These are phyloP conservation scores for Stylophora pistillata DNA, from an alignment of 64 coral and sea anemone genomes.

Conservation along the genomic window DNA sequence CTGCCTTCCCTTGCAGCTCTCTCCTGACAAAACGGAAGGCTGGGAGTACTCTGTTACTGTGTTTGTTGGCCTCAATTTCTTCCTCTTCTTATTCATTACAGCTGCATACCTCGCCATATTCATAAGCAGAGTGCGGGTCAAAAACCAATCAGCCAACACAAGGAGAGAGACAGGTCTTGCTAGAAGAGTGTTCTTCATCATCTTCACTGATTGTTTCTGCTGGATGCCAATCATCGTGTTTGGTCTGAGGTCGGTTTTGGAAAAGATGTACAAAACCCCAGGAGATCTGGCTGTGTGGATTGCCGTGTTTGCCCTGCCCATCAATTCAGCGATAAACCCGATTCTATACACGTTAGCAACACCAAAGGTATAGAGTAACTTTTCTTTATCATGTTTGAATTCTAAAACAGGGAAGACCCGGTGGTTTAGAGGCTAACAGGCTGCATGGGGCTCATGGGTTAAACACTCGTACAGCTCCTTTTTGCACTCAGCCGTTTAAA, in stretches of 20 bases:
- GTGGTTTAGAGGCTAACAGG: too few relatives aligned
- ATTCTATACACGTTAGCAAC: too few relatives aligned
- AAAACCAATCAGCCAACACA: background rate
- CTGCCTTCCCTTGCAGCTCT: background rate
- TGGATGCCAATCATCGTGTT: background rate
- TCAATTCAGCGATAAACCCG: too few relatives aligned
- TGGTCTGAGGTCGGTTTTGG: background rate
- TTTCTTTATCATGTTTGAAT: too few relatives aligned
- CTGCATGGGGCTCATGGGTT: too few relatives aligned
- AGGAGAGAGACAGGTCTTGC: background rate
- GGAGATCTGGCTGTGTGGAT: too few relatives aligned
- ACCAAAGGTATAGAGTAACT: too few relatives aligned
- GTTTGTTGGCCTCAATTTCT: background rate
- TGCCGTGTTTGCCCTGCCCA: too few relatives aligned
- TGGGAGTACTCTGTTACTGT: background rate
- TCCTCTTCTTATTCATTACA: background rate
- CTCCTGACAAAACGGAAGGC: background rate
- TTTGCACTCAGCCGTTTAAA: too few relatives aligned
- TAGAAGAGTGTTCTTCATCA: background rate
- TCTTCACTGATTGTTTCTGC: too few relatives aligned
- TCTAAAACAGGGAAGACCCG: too few relatives aligned
- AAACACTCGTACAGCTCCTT: too few relatives aligned
- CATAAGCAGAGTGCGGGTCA: background rate
- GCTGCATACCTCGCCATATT: background rate
- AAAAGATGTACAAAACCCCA: background rate